Evolutionary conservation across 2,113 vertebrate species (phyloP).

Genomic region (Sturnus vulgaris): DNA sequence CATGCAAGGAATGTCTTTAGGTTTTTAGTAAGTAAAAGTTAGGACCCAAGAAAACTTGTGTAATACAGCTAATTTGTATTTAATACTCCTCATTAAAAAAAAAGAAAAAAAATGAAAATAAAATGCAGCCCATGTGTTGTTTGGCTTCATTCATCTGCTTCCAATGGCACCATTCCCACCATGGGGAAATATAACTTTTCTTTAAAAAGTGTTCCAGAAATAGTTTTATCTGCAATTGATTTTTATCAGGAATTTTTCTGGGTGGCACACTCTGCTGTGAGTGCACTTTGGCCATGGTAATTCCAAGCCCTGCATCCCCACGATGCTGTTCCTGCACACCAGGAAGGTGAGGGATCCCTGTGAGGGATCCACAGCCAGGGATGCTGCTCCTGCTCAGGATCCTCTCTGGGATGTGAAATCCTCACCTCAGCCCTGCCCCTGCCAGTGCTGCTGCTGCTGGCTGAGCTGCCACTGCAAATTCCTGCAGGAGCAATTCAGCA

Average conservation of each 20-base stretch:
- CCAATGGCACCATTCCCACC: neutral
- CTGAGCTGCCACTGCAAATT: neutral
- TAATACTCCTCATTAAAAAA: neutral
- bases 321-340: fast-evolving
- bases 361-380: neutral
- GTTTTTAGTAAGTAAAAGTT: neutral
- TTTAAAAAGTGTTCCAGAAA: neutral
- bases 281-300: neutral
- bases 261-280: neutral
- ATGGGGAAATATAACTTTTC: fast-evolving
- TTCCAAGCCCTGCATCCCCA: neutral
- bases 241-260: neutral
- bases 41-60: neutral
- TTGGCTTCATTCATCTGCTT: neutral
- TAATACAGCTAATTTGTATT: neutral
- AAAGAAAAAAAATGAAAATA: neutral
- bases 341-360: neutral
- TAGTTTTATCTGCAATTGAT: neutral
- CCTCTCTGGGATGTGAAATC: neutral
- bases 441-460: neutral
- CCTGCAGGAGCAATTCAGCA: constrained; percentile 29
- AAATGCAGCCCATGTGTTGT: neutral
- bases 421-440: neutral
- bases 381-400: neutral
- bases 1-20: neutral